Evolutionary conservation across 2,797 vertebrate species (phyloP), one percentile per base, ranked within the genome.

Genomic region (Clarias fuscus): DNA sequence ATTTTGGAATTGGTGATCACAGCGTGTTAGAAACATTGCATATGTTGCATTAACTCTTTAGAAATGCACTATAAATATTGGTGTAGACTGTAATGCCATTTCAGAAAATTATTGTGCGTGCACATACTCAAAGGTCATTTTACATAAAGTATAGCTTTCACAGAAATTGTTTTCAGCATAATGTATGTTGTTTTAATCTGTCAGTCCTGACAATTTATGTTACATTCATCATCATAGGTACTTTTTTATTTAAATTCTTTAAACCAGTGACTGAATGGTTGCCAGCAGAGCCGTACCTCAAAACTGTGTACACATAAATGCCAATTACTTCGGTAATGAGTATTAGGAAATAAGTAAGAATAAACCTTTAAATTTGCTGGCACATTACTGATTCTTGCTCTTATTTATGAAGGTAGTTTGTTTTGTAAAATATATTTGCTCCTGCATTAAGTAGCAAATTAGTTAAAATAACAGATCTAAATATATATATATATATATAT

Each of bases 171-270:
- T 27, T 17, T n/a, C 24, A 76, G 48, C 37, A 33, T 33, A 71
- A 43, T 81, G 65, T 33, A 53, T 62, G 24, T 20, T 58, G 27
- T 65, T 65, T 73, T 40, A 72, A 71, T 43, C 33, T 22, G 56
- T 48, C 43, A 72, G 20, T 43, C 20, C 22, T 27, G 4, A 33
- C 37, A 67, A 68, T 27, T 27, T 24, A 43, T 7, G 20, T 48
- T 68, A 6, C 20, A 53, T 82, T 59, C 18, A 82, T 65, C 65
- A 68, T 30, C 2, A 15, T 24, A 24, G 17, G 17, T 53, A 53
- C 48, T 11, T 43, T 83, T 83, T 83, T 71, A 71, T 40, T 59
- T 4, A 22, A 67, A 37, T 68, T 33, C 81, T 82, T 27, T 70
- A 33, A 78, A 59, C 48, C 58, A 27, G 24, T 59, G 53, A 78